A percentile compares a stretch with the other conserved stretches of the same genome.
Evolutionary conservation across 2,888 invertebrate genomes (phyloP).

Genomic region (Aphodius sticticus): DNA sequence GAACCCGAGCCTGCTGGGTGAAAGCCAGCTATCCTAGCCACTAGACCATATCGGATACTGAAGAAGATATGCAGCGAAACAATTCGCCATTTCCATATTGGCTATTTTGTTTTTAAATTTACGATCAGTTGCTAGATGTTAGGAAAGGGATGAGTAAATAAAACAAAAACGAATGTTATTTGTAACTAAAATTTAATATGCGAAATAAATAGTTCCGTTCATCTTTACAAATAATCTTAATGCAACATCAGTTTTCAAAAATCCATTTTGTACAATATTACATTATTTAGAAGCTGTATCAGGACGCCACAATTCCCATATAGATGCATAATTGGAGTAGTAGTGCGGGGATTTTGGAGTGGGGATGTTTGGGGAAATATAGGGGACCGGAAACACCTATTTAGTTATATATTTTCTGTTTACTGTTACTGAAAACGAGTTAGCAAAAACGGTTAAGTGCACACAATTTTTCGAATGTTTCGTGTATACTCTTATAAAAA

Average conservation of each 20-base stretch:
- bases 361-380: not conserved
- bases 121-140: not conserved
- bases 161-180: conserved; percentile 28
- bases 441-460: conserved; percentile 24
- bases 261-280: conserved; percentile 4
- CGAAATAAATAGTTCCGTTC: conserved; percentile 42
- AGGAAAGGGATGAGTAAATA: conserved; percentile 12
- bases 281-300: conserved; percentile 4
- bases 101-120: no score
- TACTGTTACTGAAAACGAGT: conserved; percentile 18
- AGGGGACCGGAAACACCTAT: not conserved
- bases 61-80: not conserved
- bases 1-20: conserved; percentile 79
- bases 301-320: conserved; percentile 4
- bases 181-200: conserved; percentile 41
- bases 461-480: conserved; percentile 8
- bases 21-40: conserved; percentile 78
- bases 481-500: conserved; percentile 31
- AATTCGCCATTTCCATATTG: no score
- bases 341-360: not conserved
- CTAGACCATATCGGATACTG: conserved; percentile 69
- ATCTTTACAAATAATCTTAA: conserved; percentile 34
- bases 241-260: not conserved
- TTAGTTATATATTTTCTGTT: conserved; percentile 10
- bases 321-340: conserved; percentile 12